These are phyloP conservation scores for Geophilus truncorum DNA, from an alignment of 2,888 invertebrate species.

Conservation along the genomic window DNA sequence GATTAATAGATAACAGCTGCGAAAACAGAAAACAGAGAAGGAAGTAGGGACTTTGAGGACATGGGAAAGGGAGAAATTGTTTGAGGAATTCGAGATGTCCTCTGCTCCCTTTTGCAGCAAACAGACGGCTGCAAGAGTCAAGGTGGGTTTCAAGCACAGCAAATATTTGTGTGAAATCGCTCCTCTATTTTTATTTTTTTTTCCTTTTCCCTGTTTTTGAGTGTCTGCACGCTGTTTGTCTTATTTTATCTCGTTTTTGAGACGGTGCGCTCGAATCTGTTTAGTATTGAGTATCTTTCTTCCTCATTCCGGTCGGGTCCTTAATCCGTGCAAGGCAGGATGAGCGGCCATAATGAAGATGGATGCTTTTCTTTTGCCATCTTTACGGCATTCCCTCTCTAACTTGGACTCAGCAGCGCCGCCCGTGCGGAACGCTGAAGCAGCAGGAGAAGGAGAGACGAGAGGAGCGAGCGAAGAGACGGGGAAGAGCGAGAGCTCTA, in stretches of 20 bases:
- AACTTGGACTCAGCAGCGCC: constrained; percentile 25
- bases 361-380: constrained; percentile 21
- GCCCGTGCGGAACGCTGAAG: constrained; percentile 22
- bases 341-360: constrained; percentile 21
- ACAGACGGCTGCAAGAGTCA: background rate
- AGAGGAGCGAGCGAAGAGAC: constrained; percentile 1
- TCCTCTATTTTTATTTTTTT: background rate
- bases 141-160: background rate
- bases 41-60: background rate
- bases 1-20: constrained; percentile 17
- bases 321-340: background rate
- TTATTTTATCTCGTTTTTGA: background rate
- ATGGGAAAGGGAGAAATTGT: background rate
- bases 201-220: no score
- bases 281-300: constrained; percentile 2
- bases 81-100: background rate
- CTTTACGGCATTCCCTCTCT: constrained; percentile 8
- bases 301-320: background rate
- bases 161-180: constrained; percentile 4
- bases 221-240: background rate
- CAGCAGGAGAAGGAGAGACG: constrained; percentile 15
- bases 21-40: background rate
- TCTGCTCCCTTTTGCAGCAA: background rate
- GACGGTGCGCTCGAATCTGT: background rate
- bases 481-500: background rate